phyloP scores from a whole-genome alignment of 2,797 vertebrate species.

The Jordanella pulchra region DNA sequence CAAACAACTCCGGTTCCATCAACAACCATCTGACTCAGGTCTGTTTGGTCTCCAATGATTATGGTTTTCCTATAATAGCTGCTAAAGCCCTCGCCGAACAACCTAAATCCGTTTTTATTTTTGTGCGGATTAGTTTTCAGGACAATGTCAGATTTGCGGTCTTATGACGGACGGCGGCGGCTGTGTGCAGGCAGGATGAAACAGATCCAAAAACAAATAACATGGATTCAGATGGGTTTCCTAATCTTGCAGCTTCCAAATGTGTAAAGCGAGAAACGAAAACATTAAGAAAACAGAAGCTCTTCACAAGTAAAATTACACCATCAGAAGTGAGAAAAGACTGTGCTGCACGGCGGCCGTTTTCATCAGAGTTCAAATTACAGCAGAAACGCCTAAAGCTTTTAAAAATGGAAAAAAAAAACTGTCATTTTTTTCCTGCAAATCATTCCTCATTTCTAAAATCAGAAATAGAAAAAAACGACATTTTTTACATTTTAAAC shows the following conservation, averaged over 20 bases:
- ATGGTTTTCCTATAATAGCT: slow-evolving; percentile 24
- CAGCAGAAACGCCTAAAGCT: background rate
- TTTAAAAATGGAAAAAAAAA: background rate
- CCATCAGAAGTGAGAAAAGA: background rate
- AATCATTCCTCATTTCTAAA: background rate
- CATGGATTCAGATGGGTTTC: background rate
- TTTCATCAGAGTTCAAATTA: slow-evolving; percentile 1
- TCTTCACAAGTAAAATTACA: background rate
- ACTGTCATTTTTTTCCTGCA: background rate
- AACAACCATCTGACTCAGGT: slow-evolving; percentile 2
- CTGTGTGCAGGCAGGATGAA: background rate
- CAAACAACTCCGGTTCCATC: slow-evolving; percentile 2
- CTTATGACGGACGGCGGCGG: background rate
- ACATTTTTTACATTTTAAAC: background rate
- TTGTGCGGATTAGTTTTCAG: slow-evolving; percentile 44
- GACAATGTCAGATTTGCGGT: slow-evolving; percentile 40
- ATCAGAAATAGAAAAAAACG: background rate
- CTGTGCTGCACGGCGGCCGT: background rate
- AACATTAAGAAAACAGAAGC: background rate
- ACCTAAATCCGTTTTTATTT: slow-evolving; percentile 33
- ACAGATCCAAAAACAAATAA: background rate
- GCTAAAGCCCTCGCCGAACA: slow-evolving; percentile 20
- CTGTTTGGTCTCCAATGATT: slow-evolving; percentile 8
- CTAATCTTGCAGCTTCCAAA: background rate
- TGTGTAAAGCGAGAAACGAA: background rate